phyloP scores from a whole-genome alignment of 2,888 invertebrate species.

The Schrankia costaestrigalis region DNA sequence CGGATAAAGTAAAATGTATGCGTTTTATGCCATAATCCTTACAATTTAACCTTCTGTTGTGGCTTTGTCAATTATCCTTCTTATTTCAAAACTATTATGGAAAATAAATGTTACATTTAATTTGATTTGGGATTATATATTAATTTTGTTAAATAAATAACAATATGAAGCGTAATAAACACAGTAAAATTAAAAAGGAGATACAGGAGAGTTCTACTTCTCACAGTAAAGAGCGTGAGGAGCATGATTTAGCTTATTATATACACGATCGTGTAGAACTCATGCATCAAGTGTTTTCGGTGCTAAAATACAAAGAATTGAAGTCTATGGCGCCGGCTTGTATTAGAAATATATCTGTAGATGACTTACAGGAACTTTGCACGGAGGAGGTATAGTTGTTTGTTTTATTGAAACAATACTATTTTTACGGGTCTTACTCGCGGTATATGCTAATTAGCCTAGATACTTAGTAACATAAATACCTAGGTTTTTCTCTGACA shows the following conservation, averaged over 20 bases:
- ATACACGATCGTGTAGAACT: constrained; percentile 81
- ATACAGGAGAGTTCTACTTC: constrained; percentile 47
- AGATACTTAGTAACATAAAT: no score
- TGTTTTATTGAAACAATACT: background rate
- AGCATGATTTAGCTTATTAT: constrained; percentile 78
- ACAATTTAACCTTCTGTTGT: no score
- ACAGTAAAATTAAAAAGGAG: constrained; percentile 60
- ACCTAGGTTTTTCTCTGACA: no score
- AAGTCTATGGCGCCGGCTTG: constrained; percentile 79
- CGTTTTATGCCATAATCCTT: no score
- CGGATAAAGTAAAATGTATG: no score
- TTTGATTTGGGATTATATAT: background rate
- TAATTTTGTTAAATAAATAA: background rate
- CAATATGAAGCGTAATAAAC: constrained; percentile 28
- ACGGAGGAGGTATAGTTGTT: constrained; percentile 70
- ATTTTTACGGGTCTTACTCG: background rate
- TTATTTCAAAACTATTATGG: no score
- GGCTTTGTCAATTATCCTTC: no score
- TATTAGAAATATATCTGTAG: constrained; percentile 61
- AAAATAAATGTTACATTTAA: no score
- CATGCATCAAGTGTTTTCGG: constrained; percentile 81
- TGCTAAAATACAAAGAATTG: constrained; percentile 78
- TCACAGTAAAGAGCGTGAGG: constrained; percentile 40
- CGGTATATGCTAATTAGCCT: no score
- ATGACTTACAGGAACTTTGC: constrained; percentile 80